Base-by-base conservation (phyloP, 2,113 vertebrate genomes). In the Mesoclemmys tuberculata region DNA sequence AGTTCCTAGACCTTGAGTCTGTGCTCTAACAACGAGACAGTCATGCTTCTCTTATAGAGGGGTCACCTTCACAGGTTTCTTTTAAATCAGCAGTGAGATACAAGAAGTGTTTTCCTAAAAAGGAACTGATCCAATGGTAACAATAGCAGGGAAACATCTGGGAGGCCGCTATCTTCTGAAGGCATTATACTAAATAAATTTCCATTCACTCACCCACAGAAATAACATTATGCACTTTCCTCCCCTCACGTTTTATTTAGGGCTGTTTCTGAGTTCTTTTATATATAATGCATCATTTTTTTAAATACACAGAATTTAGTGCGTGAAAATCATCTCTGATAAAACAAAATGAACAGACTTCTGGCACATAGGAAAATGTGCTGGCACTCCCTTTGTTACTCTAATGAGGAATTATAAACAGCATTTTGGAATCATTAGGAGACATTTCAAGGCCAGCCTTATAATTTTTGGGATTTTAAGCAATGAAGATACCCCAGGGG, bases 81-180 rank as follows among this genome's bases (percentile, higher is more conserved):
- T 88, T 90, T 80, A 87, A 85, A 89, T 92, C 82, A 93, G 74
- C 55, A 93, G 79, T 38, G 77, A 82, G 77, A 93, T 52, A 95
- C 96, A 85, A 22, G 51, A 93, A 35, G 46, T 64, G 48, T 81
- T 92, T 95, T 88, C 79, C 79, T 61, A 93, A 88, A 95, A 94
- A 94, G 95, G 95, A 97, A 95, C 90, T 11, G 54, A 92, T 58
- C 6, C 84, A 78, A 95, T 94, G 68, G 85, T 97, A 96, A 95
- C 78, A 94, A 86, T 5, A 55, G 90, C 2, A 0, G 93, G 87
- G 90, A 87, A 78, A 74, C 81, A 92, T 94, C 90, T 95, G 93
- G 90, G 54, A 82, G n/a, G 84, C 10, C 49, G 44, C 27, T 93
- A 82, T 82, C 22, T 89, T 24, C 68, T 68, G 49, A 80, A 88